Percentiles rank a stretch among this genome's conserved stretches.
Conservation (phyloP, 2,888 invertebrate genomes). For the Congeria kusceri region DNA sequence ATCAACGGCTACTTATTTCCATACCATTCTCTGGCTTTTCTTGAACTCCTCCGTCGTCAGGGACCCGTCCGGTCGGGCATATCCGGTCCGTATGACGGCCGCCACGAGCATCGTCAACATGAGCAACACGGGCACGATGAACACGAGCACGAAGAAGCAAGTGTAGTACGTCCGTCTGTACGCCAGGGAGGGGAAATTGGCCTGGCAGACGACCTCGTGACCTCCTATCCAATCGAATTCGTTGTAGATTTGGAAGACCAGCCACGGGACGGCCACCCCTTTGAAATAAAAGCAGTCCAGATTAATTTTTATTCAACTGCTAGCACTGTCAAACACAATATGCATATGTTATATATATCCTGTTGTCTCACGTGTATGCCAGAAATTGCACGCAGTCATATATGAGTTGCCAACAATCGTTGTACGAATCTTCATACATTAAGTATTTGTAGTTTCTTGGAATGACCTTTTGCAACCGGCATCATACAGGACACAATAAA, state of each 20-base stretch:
- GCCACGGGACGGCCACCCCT: conserved; percentile 61
- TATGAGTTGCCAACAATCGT: no score
- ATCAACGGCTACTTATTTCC: background rate
- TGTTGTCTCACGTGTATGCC: no score
- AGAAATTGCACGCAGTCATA: no score
- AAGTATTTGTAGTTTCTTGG: no score
- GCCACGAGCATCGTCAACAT: conserved; percentile 65
- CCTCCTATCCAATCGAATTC: conserved; percentile 66
- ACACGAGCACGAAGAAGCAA: conserved; percentile 56
- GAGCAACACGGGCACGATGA: conserved; percentile 59
- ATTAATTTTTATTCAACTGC: no score
- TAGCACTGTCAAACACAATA: no score
- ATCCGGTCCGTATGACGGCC: conserved; percentile 45
- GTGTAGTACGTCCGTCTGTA: conserved; percentile 57
- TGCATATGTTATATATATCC: no score
- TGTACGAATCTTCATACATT: no score
- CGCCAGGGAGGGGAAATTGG: conserved; percentile 60
- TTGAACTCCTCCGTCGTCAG: conserved; percentile 19
- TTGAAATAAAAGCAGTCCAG: no score
- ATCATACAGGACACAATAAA: no score
- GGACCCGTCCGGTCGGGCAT: background rate
- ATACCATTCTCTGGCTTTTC: conserved; percentile 59
- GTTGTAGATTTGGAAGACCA: conserved; percentile 56
- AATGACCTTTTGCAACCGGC: no score
- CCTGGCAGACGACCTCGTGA: conserved; percentile 61